Evolutionary conservation across 2,888 invertebrate species (phyloP).

Genomic region (Heterodera filipjevi): DNA sequence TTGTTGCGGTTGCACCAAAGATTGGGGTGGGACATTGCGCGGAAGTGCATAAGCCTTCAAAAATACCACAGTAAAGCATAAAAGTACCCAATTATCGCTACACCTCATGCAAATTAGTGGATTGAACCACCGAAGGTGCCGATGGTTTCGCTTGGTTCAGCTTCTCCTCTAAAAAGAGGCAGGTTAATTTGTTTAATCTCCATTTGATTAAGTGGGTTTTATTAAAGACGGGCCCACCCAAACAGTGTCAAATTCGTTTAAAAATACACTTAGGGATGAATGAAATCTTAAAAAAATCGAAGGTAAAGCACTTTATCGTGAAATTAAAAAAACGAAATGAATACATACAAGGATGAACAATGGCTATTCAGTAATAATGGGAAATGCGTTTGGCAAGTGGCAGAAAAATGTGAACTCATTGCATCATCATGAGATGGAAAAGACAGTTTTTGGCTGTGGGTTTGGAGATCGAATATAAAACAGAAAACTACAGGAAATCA

Average conservation of each 20-base stretch:
- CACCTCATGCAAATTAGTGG: slow-evolving; percentile 24
- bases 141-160: slow-evolving; percentile 19
- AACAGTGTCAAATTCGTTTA: neutral
- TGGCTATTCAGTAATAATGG: neutral
- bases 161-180: slow-evolving; percentile 22
- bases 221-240: neutral
- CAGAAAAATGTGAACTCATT: neutral
- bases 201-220: neutral
- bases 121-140: slow-evolving; percentile 14
- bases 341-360: neutral
- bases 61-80: neutral
- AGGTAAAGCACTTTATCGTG: slow-evolving; percentile 10
- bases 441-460: neutral
- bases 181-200: neutral
- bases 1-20: neutral
- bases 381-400: neutral
- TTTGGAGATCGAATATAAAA: neutral
- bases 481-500: neutral
- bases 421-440: neutral
- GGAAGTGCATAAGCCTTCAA: slow-evolving; percentile 4
- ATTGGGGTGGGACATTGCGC: neutral
- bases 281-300: neutral
- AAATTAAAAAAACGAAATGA: neutral
- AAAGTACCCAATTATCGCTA: neutral
- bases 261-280: neutral